These are phyloP conservation scores for Centroberyx gerrardi DNA, from an alignment of 2,797 vertebrate genomes.

Conservation along the genomic window DNA sequence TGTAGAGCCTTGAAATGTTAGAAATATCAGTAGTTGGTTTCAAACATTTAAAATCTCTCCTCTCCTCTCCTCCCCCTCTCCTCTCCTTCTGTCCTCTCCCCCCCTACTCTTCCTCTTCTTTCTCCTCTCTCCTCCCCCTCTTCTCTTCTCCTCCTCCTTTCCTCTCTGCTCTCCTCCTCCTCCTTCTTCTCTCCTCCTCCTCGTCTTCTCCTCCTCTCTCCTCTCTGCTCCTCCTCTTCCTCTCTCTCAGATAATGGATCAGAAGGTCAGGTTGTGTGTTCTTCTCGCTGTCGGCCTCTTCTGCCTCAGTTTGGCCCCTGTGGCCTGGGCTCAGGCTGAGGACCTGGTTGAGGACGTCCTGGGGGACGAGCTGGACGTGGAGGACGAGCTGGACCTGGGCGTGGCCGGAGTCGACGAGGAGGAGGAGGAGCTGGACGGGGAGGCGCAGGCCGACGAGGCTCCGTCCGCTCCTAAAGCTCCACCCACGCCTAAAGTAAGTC, in stretches of 20 bases:
- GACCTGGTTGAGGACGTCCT: constrained; percentile 86
- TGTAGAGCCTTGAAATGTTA: no score
- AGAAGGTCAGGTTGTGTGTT: constrained; percentile 87
- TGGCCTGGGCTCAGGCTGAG: constrained; percentile 77
- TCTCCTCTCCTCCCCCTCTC: no score
- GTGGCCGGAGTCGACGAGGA: constrained; percentile 48
- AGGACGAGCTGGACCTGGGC: constrained; percentile 78
- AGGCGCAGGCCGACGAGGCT: constrained; percentile 50
- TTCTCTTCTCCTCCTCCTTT: no score
- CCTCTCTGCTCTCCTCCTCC: no score
- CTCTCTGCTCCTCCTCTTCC: neutral
- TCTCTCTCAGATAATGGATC: constrained; percentile 89
- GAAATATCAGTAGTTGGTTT: no score
- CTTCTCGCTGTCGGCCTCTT: constrained; percentile 86
- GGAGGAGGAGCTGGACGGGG: constrained; percentile 52
- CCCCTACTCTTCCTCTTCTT: no score
- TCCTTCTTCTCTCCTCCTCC: no score
- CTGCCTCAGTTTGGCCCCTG: constrained; percentile 54
- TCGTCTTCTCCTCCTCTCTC: no score
- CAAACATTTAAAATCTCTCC: no score
- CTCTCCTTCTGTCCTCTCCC: no score
- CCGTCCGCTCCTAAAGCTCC: constrained; percentile 73
- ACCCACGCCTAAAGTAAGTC: constrained; percentile 89
- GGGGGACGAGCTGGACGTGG: constrained; percentile 85
- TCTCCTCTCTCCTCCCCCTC: no score